Evolutionary conservation across 2,888 invertebrate species (phyloP).

Genomic region (Cryptus viduatorius): DNA sequence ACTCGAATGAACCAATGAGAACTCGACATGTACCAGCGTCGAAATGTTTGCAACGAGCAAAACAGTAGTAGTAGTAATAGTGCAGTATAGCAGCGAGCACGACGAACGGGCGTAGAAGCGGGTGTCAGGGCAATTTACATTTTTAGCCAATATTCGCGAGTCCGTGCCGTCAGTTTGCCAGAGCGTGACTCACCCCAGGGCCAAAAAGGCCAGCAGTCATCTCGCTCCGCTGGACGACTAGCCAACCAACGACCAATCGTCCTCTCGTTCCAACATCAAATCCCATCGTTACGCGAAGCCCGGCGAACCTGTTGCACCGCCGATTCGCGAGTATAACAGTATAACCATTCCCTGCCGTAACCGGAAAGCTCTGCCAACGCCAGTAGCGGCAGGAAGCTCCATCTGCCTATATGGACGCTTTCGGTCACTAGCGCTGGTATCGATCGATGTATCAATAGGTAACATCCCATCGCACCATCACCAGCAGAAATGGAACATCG

Average conservation of each 20-base stretch:
- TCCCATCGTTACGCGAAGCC: slow-evolving; percentile 73
- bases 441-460: slow-evolving; percentile 54
- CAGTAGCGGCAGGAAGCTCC: slow-evolving; percentile 38
- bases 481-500: slow-evolving; percentile 8
- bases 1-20: slow-evolving; percentile 19
- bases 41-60: slow-evolving; percentile 40
- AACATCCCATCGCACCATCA: slow-evolving; percentile 15
- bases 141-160: slow-evolving; percentile 80
- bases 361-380: slow-evolving; percentile 42
- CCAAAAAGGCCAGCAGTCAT: slow-evolving; percentile 54
- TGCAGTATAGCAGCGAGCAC: slow-evolving; percentile 59
- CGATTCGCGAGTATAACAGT: slow-evolving; percentile 50
- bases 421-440: slow-evolving; percentile 46
- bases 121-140: slow-evolving; percentile 79
- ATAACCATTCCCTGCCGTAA: slow-evolving; percentile 34
- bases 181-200: slow-evolving; percentile 67
- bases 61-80: slow-evolving; percentile 47
- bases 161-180: slow-evolving; percentile 67
- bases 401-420: slow-evolving; percentile 40
- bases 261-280: slow-evolving; percentile 70
- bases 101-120: slow-evolving; percentile 57
- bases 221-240: slow-evolving; percentile 55
- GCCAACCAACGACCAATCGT: slow-evolving; percentile 54
- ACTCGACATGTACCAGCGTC: slow-evolving; percentile 27
- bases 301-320: slow-evolving; percentile 78